Evolutionary conservation across 2,797 vertebrate species (phyloP).

Genomic region (Carcharodon carcharias): DNA sequence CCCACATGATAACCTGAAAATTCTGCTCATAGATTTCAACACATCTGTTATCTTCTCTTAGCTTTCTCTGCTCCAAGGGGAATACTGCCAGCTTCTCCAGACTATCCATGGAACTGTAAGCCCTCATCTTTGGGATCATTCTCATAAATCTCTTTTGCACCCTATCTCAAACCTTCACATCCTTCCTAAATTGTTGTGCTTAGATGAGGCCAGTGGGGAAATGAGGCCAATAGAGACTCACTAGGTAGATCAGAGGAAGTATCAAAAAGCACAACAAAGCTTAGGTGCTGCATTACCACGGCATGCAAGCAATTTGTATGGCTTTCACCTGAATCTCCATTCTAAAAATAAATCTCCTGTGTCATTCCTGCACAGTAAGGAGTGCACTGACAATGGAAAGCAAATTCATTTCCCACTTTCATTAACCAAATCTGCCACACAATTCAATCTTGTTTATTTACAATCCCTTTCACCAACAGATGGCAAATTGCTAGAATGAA

Average conservation of each 20-base stretch:
- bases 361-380: background rate
- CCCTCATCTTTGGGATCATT: background rate
- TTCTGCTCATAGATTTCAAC: too few species aligned
- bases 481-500: too few species aligned
- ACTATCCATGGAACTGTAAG: background rate
- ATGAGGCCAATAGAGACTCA: background rate
- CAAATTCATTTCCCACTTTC: too few species aligned
- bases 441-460: background rate
- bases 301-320: background rate
- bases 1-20: too few species aligned
- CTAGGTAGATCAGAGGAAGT: background rate
- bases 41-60: background rate
- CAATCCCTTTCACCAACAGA: background rate
- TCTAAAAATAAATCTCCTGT: background rate
- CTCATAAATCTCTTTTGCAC: background rate
- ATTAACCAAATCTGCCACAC: background rate
- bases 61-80: background rate
- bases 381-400: too few species aligned
- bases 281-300: background rate
- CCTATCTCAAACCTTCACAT: too few species aligned
- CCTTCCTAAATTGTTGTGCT: too few species aligned
- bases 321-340: background rate
- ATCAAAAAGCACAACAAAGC: background rate
- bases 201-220: background rate
- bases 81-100: background rate